Base-by-base conservation (phyloP, 2,888 invertebrate species). In the Drepana falcataria region DNA sequence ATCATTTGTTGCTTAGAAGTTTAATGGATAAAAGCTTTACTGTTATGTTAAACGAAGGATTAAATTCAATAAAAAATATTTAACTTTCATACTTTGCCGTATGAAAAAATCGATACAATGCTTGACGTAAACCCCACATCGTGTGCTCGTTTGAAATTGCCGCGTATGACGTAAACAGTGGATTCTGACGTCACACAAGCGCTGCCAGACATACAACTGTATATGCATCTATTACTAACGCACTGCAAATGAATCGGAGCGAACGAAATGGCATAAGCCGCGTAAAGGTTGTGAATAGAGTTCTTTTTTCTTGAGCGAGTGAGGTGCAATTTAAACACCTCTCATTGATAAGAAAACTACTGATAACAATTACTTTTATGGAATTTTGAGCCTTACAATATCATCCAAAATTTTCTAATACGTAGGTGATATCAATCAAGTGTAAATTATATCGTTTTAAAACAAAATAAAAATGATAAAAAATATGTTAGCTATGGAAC, bases 111-210 rank as follows among this genome's bases (percentile, higher is more conserved):
- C 87, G 77, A 86, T 87, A 84, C 67, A 69, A 67, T 60, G 68
- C 73, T 79, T 87, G 87, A 86, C 86, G 86, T 86, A 79, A 73
- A 56, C 70, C 71, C 68, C 69, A 69, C 70, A 68, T 68, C 72
- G 74, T 72, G 73, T 75, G 60, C 62, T 67, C 73, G 73, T 89
- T 91, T 89, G 83, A 90, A 91, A 86, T 89, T 91, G 86, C 85
- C 91, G 91, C 90, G 81, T 70, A 68, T 91, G 91, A 91, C 91
- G 91, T 91, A 83, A 84, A 75, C 69, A 63, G 59, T 63, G 60
- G 59, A 59, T 61, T 68, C 79, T 84, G 85, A 85, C 88, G 89
- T 89, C 88, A 87, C 77, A 53, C 58, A 63, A 55, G 53, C 59
- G 59, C 68, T 69, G 76, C 67, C 65, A 67, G 70, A 71, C 70